A percentile compares a stretch with the other conserved stretches of the same genome.
Evolutionary conservation across 2,797 vertebrate species (phyloP).

Genomic region (Ammospiza maritima): DNA sequence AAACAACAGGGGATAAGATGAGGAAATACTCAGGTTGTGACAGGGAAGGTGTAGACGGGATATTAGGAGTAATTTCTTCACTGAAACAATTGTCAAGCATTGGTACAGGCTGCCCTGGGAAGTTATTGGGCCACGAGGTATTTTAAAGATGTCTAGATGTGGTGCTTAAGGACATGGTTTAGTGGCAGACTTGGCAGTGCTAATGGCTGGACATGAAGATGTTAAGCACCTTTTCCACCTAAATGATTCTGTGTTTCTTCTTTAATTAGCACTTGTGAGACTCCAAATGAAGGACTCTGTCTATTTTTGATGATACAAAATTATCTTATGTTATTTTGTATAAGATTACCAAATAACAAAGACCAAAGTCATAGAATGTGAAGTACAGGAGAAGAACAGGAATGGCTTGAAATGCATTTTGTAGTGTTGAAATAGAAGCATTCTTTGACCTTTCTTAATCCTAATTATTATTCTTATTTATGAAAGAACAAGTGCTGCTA

Average conservation of each 20-base stretch:
- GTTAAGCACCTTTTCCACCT: background rate
- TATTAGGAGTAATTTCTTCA: background rate
- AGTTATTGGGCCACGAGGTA: background rate
- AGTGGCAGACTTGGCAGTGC: background rate
- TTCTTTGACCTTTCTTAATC: constrained; percentile 62
- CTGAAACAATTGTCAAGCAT: background rate
- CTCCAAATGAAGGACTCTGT: background rate
- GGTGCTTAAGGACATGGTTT: background rate
- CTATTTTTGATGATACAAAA: background rate
- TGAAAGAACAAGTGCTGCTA: constrained; percentile 62
- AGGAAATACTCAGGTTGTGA: background rate
- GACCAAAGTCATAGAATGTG: constrained; percentile 19
- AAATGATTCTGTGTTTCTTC: background rate
- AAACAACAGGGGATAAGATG: background rate
- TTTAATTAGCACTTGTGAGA: background rate
- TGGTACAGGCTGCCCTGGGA: background rate
- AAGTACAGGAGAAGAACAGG: background rate
- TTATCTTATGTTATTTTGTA: background rate
- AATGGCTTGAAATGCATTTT: constrained; percentile 39
- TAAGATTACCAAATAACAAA: constrained; percentile 22
- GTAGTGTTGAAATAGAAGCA: constrained; percentile 45
- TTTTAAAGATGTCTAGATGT: background rate
- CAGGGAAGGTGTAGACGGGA: background rate
- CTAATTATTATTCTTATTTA: constrained; percentile 56
- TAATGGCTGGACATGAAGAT: background rate